Conservation (phyloP, 2,797 vertebrate genomes). For the Alouatta caraya region DNA sequence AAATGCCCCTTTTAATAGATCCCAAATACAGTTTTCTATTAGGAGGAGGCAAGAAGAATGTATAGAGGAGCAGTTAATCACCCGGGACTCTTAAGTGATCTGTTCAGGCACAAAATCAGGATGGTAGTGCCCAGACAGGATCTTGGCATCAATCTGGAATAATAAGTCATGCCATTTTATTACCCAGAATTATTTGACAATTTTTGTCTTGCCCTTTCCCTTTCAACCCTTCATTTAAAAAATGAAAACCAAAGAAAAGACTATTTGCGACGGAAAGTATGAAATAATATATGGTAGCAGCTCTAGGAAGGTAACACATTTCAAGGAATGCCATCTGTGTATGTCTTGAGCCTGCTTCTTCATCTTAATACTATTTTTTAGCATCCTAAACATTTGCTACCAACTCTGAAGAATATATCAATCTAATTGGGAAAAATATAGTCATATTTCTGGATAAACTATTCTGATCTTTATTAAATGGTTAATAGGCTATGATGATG, state of each 20-base stretch:
- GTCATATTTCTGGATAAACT: not conserved
- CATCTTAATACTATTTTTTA: not conserved
- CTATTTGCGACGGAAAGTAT: not conserved
- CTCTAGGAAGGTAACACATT: not conserved
- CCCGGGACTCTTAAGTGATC: not conserved
- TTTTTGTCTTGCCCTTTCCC: slow-evolving; percentile 14
- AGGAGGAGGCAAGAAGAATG: not conserved
- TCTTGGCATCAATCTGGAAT: not conserved
- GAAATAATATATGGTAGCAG: not conserved
- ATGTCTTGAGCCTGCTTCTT: not conserved
- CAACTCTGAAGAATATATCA: slow-evolving; percentile 34
- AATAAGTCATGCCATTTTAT: not conserved
- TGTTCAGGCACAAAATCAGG: not conserved
- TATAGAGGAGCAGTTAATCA: slow-evolving; percentile 13
- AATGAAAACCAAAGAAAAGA: not conserved
- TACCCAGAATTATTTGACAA: slow-evolving; percentile 18
- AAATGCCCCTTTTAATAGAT: slow-evolving; percentile 29
- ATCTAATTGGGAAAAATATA: slow-evolving; percentile 38
- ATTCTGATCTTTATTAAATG: slow-evolving; percentile 39
- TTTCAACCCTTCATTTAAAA: not conserved
- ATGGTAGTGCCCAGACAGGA: not conserved
- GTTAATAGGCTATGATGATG: not conserved
- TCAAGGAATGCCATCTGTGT: not conserved
- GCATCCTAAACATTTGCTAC: slow-evolving; percentile 5
- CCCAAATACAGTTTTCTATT: not conserved